Evolutionary conservation across 92 coral and sea anemone genomes (phyloP), one percentile per base, ranked within the genome.

Genomic region (Epizoanthus stellaris): DNA sequence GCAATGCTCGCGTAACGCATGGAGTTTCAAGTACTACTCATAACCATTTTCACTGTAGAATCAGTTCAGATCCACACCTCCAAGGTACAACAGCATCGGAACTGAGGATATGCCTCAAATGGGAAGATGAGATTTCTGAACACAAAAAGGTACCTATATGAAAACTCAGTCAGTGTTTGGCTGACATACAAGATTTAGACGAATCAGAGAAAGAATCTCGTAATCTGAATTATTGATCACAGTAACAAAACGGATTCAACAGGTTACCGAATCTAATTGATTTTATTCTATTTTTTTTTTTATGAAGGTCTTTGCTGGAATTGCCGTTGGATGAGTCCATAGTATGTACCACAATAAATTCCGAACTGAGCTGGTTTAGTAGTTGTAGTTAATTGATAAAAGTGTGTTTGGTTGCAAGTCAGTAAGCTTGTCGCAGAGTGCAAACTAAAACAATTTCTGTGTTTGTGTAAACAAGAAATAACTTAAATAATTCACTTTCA

Each of bases 401-500:
- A 67, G 3, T 0, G 13, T 13, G 12, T 14, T 13, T 13, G n/a
- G 6, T 38, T 13, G 52, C 16, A 13, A 6, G n/a, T 68, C 73
- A 34, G 73, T 9, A 52, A 52, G 20, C 52, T 14, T 15, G 6
- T n/a, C 23, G 30, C n/a, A 15, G 49, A 54, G 4, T 25, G 47
- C 65, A 15, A 43, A 34, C 67, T 36, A 23, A 57, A 75, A 75
- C 52, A 57, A 42, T 30, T 23, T 12, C 15, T 5, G 5, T 13
- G 3, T 57, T 75, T 56, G 23, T 14, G 45, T 30, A 34, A 56
- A 25, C 23, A 11, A 34, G 17, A 75, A 53, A n/a, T 40, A 30
- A 45, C 47, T 34, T 75, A 36, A 75, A 75, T 75, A 34, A 54
- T 75, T 75, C 23, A 75, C 39, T 75, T 25, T 54, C 45, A 75